These are phyloP conservation scores for Thelaira solivaga DNA, from an alignment of 2,888 invertebrate species.

Conservation along the genomic window DNA sequence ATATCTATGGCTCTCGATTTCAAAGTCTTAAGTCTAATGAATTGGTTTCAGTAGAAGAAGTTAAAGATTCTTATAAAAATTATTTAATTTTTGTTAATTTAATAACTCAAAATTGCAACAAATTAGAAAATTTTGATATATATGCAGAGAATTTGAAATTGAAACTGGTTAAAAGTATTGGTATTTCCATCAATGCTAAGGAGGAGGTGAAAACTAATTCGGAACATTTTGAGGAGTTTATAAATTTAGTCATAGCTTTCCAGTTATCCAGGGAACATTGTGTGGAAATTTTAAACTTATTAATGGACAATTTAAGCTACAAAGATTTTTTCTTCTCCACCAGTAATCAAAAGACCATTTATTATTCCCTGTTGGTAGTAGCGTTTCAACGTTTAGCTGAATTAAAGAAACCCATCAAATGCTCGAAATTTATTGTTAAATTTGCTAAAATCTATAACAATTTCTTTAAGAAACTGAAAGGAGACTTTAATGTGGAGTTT, in stretches of 20 bases:
- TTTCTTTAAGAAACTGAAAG: conserved; percentile 76
- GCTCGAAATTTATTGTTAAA: conserved; percentile 75
- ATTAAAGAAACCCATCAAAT: conserved; percentile 67
- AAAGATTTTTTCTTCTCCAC: conserved; percentile 70
- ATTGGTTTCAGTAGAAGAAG: conserved; percentile 17
- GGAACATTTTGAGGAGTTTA: conserved; percentile 67
- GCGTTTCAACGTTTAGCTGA: conserved; percentile 78
- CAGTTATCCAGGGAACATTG: conserved; percentile 70
- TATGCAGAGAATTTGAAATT: conserved; percentile 70
- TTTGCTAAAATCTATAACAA: conserved; percentile 77
- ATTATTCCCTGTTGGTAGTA: conserved; percentile 78
- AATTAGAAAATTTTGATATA: conserved; percentile 65
- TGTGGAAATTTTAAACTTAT: conserved; percentile 68
- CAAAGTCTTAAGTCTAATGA: conserved; percentile 66
- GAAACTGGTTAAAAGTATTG: conserved; percentile 72
- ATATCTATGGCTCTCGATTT: conserved; percentile 72
- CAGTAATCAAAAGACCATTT: conserved; percentile 75
- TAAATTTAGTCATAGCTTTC: conserved; percentile 70
- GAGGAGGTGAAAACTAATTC: conserved; percentile 41
- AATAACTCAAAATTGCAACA: conserved; percentile 66
- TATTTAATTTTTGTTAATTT: conserved; percentile 70
- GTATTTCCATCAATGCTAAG: conserved; percentile 64
- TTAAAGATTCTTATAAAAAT: conserved; percentile 65
- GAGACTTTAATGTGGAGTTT: conserved; percentile 78
- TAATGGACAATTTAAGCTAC: conserved; percentile 69